Evolutionary conservation across 2,797 vertebrate genomes (phyloP), one percentile per base, ranked within the genome.

Genomic region (Lycodopsis pacificus): DNA sequence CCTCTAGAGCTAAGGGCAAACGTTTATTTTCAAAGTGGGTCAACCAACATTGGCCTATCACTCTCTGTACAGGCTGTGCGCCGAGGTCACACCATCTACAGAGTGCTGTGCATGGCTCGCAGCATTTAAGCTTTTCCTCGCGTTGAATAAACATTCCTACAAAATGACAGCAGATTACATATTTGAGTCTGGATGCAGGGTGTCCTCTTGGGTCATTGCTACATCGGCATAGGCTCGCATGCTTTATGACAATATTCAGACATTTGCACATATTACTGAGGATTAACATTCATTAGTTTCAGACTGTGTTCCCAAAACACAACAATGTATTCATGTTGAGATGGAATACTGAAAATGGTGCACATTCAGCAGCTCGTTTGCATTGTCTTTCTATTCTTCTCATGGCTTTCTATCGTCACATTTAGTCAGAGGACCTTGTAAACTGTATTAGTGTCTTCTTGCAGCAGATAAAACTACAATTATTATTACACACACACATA

Each of bases 11-110:
- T 76, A 40, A 87, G 86, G 86, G 87, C 77, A 86, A 78, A 83
- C 82, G 51, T 84, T 91, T 91, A 82, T 81, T 83, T 83, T 69
- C 77, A 76, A 94, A 94, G 79, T 91, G 86, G 90, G 92, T 94
- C 92, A 93, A 75, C 81, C 82, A 85, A 79, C 86, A 87, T 88
- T 84, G 20, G 72, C 73, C 83, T 83, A 82, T 89, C 85, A 78
- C 82, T 88, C 90, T 79, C 68, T 80, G 78, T 27, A 58, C 73
- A 87, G 72, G 81, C 75, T 82, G 68, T 27, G 66, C 80, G 77
- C 83, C 92, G 93, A 94, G 91, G 91, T 94, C 93, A 91, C 72
- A 80, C 59, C 78, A 80, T 83, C 81, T 76, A 78, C 68, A 78
- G 67, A 22, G 80, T 15, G 6, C 2, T 49, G 54, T 74, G 68